Base-by-base conservation (phyloP, 2,888 invertebrate genomes). In the Hartigia nigra region DNA sequence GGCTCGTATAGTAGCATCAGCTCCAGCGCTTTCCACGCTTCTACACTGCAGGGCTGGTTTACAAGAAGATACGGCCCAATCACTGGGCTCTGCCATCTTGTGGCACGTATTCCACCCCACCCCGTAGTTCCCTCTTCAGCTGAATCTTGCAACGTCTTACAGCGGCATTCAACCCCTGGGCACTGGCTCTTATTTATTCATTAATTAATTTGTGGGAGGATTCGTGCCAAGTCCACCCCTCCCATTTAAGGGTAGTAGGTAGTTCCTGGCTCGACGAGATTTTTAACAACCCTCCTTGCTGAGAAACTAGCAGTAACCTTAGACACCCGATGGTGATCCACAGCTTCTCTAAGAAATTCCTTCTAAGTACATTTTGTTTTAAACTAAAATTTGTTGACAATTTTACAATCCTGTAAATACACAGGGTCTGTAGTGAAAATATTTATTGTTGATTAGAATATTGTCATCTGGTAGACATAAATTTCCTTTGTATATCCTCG, bases 51-150 rank as follows among this genome's bases (percentile, higher is more conserved):
- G 72, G 80, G 82, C 79, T 78, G 81, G 81, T 83, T 82, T 84
- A 86, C 82, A 82, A 85, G 83, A 79, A 85, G 83, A 85, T 86
- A 84, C 83, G 82, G 78, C 76, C 82, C 82, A 80, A 86, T 86
- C 82, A 79, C 80, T 74, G 81, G 55, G 55, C 79, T 76, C 37
- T 76, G 75, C 69, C 79, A 79, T 80, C 78, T 79, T 79, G 32
- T 12, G 72, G 72, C 72, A 23, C 37, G 23, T 12, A 34, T 69
- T 37, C 37, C 76, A 70, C 39, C 55, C 23, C 23, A 55, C 55
- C 72, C 31, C 72, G 72, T 34, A 12, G 12, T 72, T 14, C 72
- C 72, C 14, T 23, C 55, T 23, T 55, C 55, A 23, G 55, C 55
- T 31, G 72, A 72, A 72, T 72, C 32, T 32, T 72, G 72, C 72